Percentiles rank a stretch among this genome's conserved stretches.
phyloP scores from a whole-genome alignment of 1,140 invertebrate species.

The Coenobita brevimanus region DNA sequence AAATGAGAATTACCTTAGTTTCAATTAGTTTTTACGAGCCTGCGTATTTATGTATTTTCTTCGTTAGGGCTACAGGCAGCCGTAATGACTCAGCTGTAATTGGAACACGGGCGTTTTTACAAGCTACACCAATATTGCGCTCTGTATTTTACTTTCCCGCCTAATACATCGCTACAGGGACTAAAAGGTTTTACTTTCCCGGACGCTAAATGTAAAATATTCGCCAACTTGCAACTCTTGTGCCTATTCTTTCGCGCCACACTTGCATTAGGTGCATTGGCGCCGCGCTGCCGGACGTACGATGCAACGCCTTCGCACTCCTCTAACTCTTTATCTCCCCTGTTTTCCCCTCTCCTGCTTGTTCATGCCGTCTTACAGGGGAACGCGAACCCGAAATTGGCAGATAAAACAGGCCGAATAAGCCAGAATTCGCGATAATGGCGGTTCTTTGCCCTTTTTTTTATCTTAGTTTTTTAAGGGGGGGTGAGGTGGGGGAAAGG shows the following conservation, averaged over 20 bases:
- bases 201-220: constrained; percentile 48
- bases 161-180: background rate
- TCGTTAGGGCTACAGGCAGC: background rate
- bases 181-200: background rate
- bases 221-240: constrained; percentile 59
- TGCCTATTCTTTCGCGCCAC: constrained; percentile 58
- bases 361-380: too few species aligned
- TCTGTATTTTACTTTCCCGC: too few species aligned
- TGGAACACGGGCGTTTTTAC: too few species aligned
- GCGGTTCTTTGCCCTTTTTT: background rate
- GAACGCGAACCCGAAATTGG: background rate
- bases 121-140: too few species aligned
- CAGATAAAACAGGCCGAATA: too few species aligned
- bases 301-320: constrained; percentile 42
- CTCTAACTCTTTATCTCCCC: constrained; percentile 6
- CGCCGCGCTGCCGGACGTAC: constrained; percentile 51
- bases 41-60: constrained; percentile 7
- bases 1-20: constrained; percentile 61
- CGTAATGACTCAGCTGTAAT: background rate
- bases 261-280: constrained; percentile 66
- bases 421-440: too few species aligned
- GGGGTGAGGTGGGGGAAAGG: constrained; percentile 5
- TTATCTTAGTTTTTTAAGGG: constrained; percentile 21
- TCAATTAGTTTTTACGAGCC: constrained; percentile 42
- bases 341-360: background rate